Percentiles rank a stretch among this genome's conserved stretches.
phyloP scores from a whole-genome alignment of 2,888 invertebrate species.

The Zhuqinia jingwanae region DNA sequence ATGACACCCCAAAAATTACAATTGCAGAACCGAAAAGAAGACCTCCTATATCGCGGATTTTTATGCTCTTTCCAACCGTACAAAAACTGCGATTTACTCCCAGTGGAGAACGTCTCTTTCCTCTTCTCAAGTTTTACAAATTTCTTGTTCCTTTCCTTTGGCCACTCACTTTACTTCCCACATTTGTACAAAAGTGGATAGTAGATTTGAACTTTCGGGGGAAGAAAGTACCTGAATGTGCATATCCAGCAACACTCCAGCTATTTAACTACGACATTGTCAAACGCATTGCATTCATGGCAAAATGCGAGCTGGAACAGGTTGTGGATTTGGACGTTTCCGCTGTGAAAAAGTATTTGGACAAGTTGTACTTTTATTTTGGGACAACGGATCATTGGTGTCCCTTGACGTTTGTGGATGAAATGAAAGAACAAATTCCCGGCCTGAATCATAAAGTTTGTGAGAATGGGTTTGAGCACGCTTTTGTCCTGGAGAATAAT shows the following conservation, averaged over 20 bases:
- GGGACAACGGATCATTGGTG: constrained; percentile 92
- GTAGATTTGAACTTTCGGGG: constrained; percentile 67
- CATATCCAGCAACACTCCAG: constrained; percentile 60
- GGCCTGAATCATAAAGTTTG: constrained; percentile 85
- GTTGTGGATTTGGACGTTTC: constrained; percentile 86
- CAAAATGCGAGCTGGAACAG: constrained; percentile 73
- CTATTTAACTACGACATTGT: constrained; percentile 68
- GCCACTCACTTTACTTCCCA: constrained; percentile 63
- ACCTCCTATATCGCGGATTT: constrained; percentile 84
- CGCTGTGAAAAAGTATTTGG: constrained; percentile 83
- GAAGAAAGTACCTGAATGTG: constrained; percentile 58
- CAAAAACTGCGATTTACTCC: constrained; percentile 89
- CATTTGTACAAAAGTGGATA: constrained; percentile 54
- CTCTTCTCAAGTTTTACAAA: constrained; percentile 82
- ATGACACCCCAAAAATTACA: constrained; percentile 80
- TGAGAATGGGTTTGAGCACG: constrained; percentile 86
- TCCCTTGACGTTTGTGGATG: constrained; percentile 87
- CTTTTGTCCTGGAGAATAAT: constrained; percentile 87
- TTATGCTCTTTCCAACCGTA: constrained; percentile 92
- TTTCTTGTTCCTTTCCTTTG: constrained; percentile 53
- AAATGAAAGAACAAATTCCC: constrained; percentile 85
- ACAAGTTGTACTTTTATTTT: constrained; percentile 90
- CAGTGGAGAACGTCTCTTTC: constrained; percentile 88
- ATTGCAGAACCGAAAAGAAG: constrained; percentile 81
- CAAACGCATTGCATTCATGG: constrained; percentile 65